Evolutionary conservation across 1,140 invertebrate genomes (phyloP), one percentile per base, ranked within the genome.

Genomic region (Papilio polytes): DNA sequence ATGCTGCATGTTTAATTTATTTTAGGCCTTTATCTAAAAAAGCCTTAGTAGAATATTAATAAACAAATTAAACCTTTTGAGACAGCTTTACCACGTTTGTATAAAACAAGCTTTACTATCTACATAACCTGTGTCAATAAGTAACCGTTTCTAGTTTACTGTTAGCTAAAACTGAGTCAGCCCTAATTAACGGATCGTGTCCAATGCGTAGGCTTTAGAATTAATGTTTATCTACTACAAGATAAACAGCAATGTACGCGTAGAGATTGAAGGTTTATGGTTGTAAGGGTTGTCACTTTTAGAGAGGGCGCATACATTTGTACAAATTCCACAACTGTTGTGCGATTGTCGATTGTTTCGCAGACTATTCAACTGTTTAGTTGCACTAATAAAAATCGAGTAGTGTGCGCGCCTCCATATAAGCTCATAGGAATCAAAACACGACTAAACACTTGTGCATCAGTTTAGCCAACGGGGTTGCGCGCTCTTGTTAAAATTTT

Each of bases 101-200:
- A 63, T 63, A 63, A 22, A 63, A 22, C 20, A 63, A 3, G 56
- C 20, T 22, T 63, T 12, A 63, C 20, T 20, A 63, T 59, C n/a
- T 22, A 63, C 59, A 63, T 63, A 63, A 26, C 59, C 59, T 22
- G 59, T 63, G 59, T 22, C 22, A 26, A 63, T 63, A 63, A 63
- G 22, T 63, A 63, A 63, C 59, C 59, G 59, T 63, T 63, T 63
- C 20, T 26, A 26, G 9, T 63, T 63, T 63, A 63, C 59, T 63
- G 59, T 63, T 63, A 26, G 59, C 59, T 20, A 63, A 63, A 63
- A 63, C 59, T 63, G 59, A 63, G 20, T 12, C 59, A 63, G 59
- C 59, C 59, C 59, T 63, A 63, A 63, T 26, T 63, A 63, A 63
- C 59, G 10, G 56, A 63, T 26, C 59, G 59, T 63, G 59, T 63